Conservation (phyloP, 2,113 vertebrate species). For the Brienomyrus longianalis region DNA sequence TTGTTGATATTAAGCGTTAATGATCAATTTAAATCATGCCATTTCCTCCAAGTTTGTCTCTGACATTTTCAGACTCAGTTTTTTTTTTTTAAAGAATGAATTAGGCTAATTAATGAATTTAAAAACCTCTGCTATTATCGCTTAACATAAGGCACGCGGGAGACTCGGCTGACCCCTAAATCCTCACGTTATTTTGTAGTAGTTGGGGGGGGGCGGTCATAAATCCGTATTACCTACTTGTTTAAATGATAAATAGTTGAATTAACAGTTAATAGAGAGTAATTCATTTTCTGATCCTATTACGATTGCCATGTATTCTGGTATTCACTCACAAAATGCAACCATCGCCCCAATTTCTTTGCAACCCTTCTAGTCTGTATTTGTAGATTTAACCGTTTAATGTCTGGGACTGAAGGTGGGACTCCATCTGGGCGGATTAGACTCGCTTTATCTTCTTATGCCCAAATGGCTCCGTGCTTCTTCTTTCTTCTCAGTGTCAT, state of each 20-base stretch:
- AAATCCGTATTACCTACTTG: background rate
- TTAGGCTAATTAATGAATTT: background rate
- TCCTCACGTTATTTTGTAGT: background rate
- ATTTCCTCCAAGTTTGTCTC: background rate
- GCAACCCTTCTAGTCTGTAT: background rate
- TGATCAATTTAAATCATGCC: background rate
- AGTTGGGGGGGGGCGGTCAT: background rate
- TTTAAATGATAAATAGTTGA: background rate
- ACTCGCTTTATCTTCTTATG: conserved; percentile 70
- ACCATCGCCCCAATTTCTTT: background rate
- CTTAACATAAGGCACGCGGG: background rate
- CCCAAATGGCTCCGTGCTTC: conserved; percentile 53
- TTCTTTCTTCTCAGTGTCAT: conserved; percentile 31
- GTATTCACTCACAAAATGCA: background rate
- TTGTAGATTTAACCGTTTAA: conserved; percentile 13
- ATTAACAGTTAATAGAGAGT: background rate
- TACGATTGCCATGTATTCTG: background rate
- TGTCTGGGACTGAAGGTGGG: conserved; percentile 3
- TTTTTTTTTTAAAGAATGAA: background rate
- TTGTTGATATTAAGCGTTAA: background rate
- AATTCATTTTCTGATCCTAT: background rate
- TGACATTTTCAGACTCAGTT: background rate
- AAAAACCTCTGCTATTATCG: background rate
- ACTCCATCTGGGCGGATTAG: conserved; percentile 66
- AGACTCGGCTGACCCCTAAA: background rate